These are phyloP conservation scores for Xenopus petersii DNA, from an alignment of 2,797 vertebrate species.

Conservation along the genomic window DNA sequence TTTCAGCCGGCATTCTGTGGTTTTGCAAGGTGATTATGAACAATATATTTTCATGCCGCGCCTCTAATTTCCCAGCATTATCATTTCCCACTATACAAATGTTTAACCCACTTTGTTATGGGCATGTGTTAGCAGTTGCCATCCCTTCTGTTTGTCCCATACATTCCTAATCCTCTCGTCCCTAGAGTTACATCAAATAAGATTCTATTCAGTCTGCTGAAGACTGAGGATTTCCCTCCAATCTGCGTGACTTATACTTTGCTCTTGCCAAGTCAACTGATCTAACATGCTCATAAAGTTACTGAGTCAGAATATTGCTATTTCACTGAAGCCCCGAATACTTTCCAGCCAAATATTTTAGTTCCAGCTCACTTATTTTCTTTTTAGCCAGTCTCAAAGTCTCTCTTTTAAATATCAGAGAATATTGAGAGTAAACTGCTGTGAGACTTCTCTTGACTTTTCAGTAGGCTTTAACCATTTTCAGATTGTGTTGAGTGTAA, in stretches of 20 bases:
- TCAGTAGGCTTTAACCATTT: no score
- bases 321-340: constrained; percentile 23
- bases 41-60: background rate
- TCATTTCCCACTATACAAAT: background rate
- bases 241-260: constrained; percentile 28
- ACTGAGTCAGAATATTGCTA: constrained; percentile 41
- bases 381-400: no score
- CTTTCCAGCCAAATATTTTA: constrained; percentile 20
- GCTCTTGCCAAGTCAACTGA: constrained; percentile 32
- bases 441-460: no score
- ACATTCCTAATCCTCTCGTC: no score
- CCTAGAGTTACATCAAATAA: no score
- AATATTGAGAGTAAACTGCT: no score
- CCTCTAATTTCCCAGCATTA: background rate
- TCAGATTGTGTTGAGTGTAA: no score
- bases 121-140: no score
- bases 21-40: constrained; percentile 81
- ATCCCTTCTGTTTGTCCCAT: no score
- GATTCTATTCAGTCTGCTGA: background rate
- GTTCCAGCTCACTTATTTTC: background rate
- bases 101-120: no score
- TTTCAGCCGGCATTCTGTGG: constrained; percentile 79
- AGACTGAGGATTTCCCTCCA: constrained; percentile 25
- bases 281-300: background rate
- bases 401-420: no score